Evolutionary conservation across 2,797 vertebrate species (phyloP), one percentile per base, ranked within the genome.

Genomic region (Toxotes lorentzi): DNA sequence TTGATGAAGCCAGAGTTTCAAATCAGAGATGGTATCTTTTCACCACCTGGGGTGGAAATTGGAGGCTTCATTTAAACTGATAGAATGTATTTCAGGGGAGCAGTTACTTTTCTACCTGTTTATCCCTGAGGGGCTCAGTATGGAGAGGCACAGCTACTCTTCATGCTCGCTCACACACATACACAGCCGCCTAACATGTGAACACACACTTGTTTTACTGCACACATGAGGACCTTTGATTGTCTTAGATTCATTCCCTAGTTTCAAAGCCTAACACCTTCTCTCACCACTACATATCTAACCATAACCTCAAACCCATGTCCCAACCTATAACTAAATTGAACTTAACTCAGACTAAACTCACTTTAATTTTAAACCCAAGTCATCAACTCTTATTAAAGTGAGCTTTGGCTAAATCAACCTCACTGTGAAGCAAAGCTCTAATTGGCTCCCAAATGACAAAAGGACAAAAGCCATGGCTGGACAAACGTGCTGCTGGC

Each of bases 41-140:
- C 41, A 48, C 60, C 51, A 81, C 81, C 87, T 43, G 66, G 59
- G 87, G 82, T 76, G 53, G 54, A 78, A 79, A 87, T 73, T 70
- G 81, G 86, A 60, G 59, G 70, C 65, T 83, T 81, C 85, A 66
- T 90, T 93, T 82, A 87, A 84, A 82, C 84, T 82, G 82, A 89
- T 87, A 53, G 76, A 86, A 74, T 83, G 75, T 74, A 66, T 88
- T 85, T 67, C 54, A 79, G 63, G 73, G 59, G 70, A 81, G 68
- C 64, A 45, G 61, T 82, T 74, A 67, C 76, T 84, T 82, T 56
- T 84, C 73, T 73, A 74, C 76, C 84, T 90, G 90, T 92, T 93
- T 89, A 91, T 89, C 90, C 89, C 89, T 0, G 75, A 91, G 87
- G 90, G 79, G 61, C 41, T 72, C 65, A 38, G 56, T 32, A 38